phyloP scores from a whole-genome alignment of 2,797 vertebrate species.

The Clarias fuscus region DNA sequence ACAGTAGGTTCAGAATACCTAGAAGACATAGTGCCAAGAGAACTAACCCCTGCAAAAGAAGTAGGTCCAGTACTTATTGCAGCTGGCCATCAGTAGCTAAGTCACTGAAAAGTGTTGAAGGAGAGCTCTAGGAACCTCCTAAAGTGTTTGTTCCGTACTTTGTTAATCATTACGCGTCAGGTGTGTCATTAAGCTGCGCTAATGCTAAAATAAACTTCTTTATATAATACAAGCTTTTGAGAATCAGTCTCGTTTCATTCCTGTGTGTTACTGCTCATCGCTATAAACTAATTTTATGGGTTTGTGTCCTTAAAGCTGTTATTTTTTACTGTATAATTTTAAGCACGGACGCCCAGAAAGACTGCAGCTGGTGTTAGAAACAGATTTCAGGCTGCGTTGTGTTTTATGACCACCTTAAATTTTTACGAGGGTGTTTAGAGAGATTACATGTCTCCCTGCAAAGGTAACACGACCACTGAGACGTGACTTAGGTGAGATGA shows the following conservation, averaged over 20 bases:
- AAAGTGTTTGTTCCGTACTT: background rate
- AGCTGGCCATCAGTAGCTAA: background rate
- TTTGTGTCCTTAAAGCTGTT: slow-evolving; percentile 4
- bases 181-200: background rate
- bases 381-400: slow-evolving; percentile 68
- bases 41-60: background rate
- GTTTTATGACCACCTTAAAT: slow-evolving; percentile 76
- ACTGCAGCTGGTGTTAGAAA: slow-evolving; percentile 74
- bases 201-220: background rate
- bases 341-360: slow-evolving; percentile 68
- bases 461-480: background rate
- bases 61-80: background rate
- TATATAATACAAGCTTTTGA: background rate
- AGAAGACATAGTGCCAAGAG: background rate
- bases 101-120: background rate
- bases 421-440: slow-evolving; percentile 72
- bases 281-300: slow-evolving; percentile 30
- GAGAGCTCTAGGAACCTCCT: background rate
- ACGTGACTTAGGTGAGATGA: background rate
- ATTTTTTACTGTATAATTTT: slow-evolving; percentile 74
- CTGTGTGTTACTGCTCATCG: background rate
- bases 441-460: background rate
- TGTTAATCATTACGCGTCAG: background rate
- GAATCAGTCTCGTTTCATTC: background rate
- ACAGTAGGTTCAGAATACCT: background rate